Percentiles rank a stretch among this genome's conserved stretches.
phyloP scores from a whole-genome alignment of 1,140 invertebrate genomes.

The Lineus longissimus region DNA sequence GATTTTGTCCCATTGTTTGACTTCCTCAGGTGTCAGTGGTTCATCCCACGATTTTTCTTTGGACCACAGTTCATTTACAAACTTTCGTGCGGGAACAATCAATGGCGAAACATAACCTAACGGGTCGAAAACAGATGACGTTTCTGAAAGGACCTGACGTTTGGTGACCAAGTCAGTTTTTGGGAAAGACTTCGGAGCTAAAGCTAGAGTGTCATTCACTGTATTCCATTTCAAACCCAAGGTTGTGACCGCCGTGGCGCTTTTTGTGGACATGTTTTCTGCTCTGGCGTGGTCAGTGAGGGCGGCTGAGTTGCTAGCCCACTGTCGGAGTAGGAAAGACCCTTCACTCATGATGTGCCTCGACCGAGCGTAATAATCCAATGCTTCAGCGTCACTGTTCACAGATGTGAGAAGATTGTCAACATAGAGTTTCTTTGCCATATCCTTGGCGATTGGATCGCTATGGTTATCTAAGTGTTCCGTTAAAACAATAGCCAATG shows the following conservation, averaged over 20 bases:
- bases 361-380: background rate
- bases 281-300: background rate
- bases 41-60: background rate
- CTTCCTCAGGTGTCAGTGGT: background rate
- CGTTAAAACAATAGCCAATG: background rate
- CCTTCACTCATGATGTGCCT: background rate
- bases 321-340: background rate
- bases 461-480: background rate
- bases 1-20: background rate
- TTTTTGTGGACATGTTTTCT: background rate
- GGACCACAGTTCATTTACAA: background rate
- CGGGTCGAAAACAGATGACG: background rate
- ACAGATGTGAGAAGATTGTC: background rate
- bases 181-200: background rate
- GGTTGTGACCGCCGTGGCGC: background rate
- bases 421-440: background rate
- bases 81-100: background rate
- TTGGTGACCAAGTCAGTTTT: background rate
- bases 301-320: background rate
- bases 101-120: background rate
- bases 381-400: background rate
- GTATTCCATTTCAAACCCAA: constrained; percentile 1
- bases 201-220: background rate
- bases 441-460: background rate
- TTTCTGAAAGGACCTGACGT: background rate